phyloP scores from a whole-genome alignment of 2,797 vertebrate genomes.

The Synanceia verrucosa region DNA sequence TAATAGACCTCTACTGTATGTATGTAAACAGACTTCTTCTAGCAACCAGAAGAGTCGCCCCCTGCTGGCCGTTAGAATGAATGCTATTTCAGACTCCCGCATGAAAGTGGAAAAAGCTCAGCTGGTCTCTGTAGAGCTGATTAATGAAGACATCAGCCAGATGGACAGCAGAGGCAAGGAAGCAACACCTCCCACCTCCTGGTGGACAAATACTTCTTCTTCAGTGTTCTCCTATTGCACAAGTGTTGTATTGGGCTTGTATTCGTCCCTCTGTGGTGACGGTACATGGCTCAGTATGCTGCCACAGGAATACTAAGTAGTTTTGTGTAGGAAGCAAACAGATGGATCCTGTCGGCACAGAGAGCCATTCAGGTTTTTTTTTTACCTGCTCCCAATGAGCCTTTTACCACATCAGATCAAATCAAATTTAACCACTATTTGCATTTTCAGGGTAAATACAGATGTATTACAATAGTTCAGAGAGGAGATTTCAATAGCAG shows the following conservation, averaged over 20 bases:
- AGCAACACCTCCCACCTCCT: constrained; percentile 12
- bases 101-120: background rate
- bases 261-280: background rate
- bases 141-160: constrained; percentile 29
- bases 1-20: too few species aligned
- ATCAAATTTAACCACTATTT: too few species aligned
- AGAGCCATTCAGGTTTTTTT: background rate
- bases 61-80: too few species aligned
- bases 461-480: constrained; percentile 26
- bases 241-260: background rate
- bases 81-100: too few species aligned
- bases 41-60: too few species aligned
- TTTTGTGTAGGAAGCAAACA: constrained; percentile 3
- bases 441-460: constrained; percentile 1
- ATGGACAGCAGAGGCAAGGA: constrained; percentile 15
- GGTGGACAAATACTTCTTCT: background rate
- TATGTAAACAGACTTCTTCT: too few species aligned
- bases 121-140: constrained; percentile 4
- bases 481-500: constrained; percentile 29
- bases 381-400: background rate
- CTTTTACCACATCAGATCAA: constrained; percentile 8
- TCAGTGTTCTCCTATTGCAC: background rate
- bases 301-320: background rate
- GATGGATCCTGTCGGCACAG: constrained; percentile 1
- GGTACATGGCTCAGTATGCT: background rate